These are phyloP conservation scores for Chauna torquata DNA, from an alignment of 2,113 vertebrate genomes.

Conservation along the genomic window DNA sequence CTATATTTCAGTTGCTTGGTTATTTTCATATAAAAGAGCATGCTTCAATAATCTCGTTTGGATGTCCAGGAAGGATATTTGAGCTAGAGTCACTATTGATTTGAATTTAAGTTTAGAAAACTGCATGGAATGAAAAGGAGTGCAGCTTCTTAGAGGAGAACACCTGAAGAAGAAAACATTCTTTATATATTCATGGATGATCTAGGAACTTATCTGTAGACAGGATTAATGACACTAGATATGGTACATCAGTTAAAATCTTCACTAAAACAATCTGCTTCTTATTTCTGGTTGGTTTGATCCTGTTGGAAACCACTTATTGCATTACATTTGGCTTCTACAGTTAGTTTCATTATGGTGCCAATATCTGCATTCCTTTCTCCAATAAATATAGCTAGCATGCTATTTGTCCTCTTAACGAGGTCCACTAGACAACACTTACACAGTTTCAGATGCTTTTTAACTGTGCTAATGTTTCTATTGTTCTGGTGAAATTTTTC, in stretches of 20 bases:
- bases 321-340: background rate
- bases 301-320: background rate
- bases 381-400: background rate
- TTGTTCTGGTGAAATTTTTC: background rate
- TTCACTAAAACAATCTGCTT: background rate
- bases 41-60: background rate
- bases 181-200: background rate
- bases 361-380: background rate
- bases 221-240: background rate
- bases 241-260: background rate
- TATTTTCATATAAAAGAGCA: background rate
- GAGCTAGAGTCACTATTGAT: background rate
- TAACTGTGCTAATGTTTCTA: background rate
- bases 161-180: background rate
- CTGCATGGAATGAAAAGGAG: background rate
- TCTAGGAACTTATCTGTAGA: background rate
- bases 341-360: background rate
- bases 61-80: background rate
- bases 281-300: background rate
- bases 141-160: background rate
- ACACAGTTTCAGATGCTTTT: background rate
- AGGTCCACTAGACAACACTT: background rate
- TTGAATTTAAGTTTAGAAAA: background rate
- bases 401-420: background rate
- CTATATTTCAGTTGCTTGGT: background rate